Percentiles rank a stretch among this genome's conserved stretches.
Evolutionary conservation across 2,888 invertebrate species (phyloP).

Genomic region (Drosophila kokeensis): DNA sequence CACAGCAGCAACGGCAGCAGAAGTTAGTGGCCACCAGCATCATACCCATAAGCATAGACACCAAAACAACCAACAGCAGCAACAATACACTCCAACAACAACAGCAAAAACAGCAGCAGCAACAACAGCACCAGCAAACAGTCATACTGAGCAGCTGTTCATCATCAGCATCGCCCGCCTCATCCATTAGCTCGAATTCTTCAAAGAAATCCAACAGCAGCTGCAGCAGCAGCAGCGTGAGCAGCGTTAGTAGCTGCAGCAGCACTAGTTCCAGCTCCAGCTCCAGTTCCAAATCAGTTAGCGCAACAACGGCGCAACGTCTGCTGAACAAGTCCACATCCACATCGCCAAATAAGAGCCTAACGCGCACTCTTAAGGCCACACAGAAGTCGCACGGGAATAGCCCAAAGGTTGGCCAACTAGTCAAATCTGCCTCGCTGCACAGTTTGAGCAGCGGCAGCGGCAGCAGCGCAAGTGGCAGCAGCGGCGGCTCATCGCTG

Average conservation of each 20-base stretch:
- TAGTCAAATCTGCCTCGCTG: conserved; percentile 80
- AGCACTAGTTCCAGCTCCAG: conserved; percentile 61
- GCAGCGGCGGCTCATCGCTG: conserved; percentile 75
- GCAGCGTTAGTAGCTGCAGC: conserved; percentile 60
- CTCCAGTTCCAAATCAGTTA: conserved; percentile 48
- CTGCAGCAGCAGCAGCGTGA: conserved; percentile 64
- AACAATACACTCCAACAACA: conserved; percentile 77
- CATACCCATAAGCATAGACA: conserved; percentile 70
- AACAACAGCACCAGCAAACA: conserved; percentile 59
- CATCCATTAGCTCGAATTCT: conserved; percentile 81
- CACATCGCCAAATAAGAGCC: conserved; percentile 69
- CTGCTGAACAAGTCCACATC: conserved; percentile 66
- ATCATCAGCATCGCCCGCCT: conserved; percentile 82
- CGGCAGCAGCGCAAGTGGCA: conserved; percentile 51
- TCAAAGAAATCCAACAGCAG: conserved; percentile 77
- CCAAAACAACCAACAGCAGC: conserved; percentile 61
- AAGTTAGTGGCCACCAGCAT: conserved; percentile 61
- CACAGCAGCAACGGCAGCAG: conserved; percentile 62
- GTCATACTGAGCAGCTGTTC: conserved; percentile 69
- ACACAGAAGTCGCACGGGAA: conserved; percentile 67
- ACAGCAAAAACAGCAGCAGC: conserved; percentile 52
- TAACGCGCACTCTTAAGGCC: conserved; percentile 68
- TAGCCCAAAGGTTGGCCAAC: conserved; percentile 68
- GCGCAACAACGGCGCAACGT: conserved; percentile 65
- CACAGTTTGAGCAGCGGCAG: conserved; percentile 78